Base-by-base conservation (phyloP, 1,140 invertebrate genomes). In the Aphelenchoides besseyi region DNA sequence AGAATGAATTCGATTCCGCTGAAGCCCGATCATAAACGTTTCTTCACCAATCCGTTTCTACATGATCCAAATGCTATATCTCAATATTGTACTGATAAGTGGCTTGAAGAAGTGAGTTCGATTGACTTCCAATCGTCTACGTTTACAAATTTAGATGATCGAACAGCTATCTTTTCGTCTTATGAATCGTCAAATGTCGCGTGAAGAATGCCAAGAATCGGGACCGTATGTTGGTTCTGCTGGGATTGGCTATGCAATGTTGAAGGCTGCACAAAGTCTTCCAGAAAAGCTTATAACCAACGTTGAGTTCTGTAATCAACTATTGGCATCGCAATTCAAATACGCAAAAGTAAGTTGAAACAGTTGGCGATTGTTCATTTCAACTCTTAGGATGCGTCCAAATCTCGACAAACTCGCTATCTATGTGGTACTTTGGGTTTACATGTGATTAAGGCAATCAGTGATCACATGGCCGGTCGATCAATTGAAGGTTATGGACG, bases 351-450 rank as follows among this genome's bases (percentile, higher is more conserved):
- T 29, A 2, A 30, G 23, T 23, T 9, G 23, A 32, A 70, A 18
- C 12, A 71, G 18, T 16, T 71, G 36, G 16, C 26, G 30, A 30
- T 3, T 71, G 68, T 68, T 12, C 5, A 9, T 48, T 1, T 35
- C 23, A 73, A 32, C 30, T 68, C 32, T 66, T 29, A 41, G 74
- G 55, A 18, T 28, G 29, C 36, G 26, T 77, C 72, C 23, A 70
- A 71, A 36, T 30, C 36, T 41, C 67, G 69, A 1, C 30, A 76
- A 53, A 48, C 36, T n/a, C 72, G 74, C n/a, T 76, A 76, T 33
- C 30, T 76, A 16, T 61, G 61, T 18, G 74, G 74, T 12, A 68
- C 76, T 2, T 33, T 76, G 5, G 74, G 74, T 23, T 41, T 76
- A 2, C 36, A 41, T 3, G 71, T 57, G 52, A 78, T 76, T 48